Evolutionary conservation across 2,113 vertebrate species (phyloP), one percentile per base, ranked within the genome.

Genomic region (Galemys pyrenaicus): DNA sequence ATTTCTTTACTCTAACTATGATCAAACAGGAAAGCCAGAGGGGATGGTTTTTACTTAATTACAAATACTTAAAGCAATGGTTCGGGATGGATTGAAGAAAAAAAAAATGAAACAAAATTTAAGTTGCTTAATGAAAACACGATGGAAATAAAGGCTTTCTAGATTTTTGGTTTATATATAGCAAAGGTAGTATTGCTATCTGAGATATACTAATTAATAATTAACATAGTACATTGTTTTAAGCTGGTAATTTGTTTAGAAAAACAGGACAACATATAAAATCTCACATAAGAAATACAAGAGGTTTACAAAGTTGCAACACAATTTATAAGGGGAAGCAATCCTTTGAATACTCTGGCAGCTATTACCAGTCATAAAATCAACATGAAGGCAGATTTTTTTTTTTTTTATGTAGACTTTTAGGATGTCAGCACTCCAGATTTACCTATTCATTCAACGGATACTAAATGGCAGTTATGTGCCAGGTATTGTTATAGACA

Each of bases 261-360:
- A 84, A 78, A 85, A 83, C 30, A 49, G 12, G 35, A 75, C 32
- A 90, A 82, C 87, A 83, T 92, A 30, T 35, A 92, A 62, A 89
- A 54, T 24, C 54, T n/a, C 30, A 79, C 1, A 75, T 39, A 77
- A 75, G 26, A 87, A 54, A 32, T 39, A 49, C 3, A 54, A 62
- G 73, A 56, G 3, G 24, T 88, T 28, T 65, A 60, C 11, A 65
- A 11, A 92, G 70, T 46, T 56, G 30, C 41, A 56, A n/a, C 67
- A 13, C 20, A 32, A 39, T 41, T 84, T 30, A 16, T 28, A 44
- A 80, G 24, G n/a, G 30, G 26, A 60, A 80, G 58, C 26, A 51
- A 44, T 37, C 22, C 28, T 12, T 62, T 19, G 58, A 62, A 78
- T 74, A 62, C 3, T 75, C 17, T 39, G 80, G 73, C 74, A 80